These are phyloP conservation scores for Chorisops tibialis DNA, from an alignment of 2,888 invertebrate species.

Conservation along the genomic window DNA sequence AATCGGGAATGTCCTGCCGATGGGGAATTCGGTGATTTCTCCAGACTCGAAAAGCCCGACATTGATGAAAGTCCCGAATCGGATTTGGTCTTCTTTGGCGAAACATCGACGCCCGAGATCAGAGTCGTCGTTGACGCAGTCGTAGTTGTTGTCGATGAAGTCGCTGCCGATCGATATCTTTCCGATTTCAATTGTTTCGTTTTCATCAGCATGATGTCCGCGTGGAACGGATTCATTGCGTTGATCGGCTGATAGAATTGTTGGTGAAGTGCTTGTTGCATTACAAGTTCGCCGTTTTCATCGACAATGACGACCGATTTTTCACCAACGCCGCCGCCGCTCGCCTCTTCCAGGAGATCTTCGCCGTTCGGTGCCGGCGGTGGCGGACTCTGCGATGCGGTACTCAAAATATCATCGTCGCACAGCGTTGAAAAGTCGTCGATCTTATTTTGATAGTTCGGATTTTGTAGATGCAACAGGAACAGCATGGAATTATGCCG, in stretches of 20 bases:
- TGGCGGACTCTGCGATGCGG: slow-evolving; percentile 67
- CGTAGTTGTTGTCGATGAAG: background rate
- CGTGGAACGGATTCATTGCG: slow-evolving; percentile 42
- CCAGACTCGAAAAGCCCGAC: slow-evolving; percentile 82
- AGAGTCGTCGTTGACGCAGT: slow-evolving; percentile 44
- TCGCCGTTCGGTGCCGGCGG: slow-evolving; percentile 77
- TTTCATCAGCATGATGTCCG: slow-evolving; percentile 37
- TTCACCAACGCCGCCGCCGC: background rate
- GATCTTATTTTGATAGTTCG: slow-evolving; percentile 43
- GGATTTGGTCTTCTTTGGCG: slow-evolving; percentile 60
- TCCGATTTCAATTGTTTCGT: slow-evolving; percentile 12
- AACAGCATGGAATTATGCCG: slow-evolving; percentile 51
- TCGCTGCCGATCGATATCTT: slow-evolving; percentile 39
- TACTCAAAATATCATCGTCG: slow-evolving; percentile 40
- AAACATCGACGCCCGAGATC: slow-evolving; percentile 37
- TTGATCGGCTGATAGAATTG: slow-evolving; percentile 3
- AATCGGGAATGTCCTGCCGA: slow-evolving; percentile 19
- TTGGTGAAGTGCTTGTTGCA: slow-evolving; percentile 27
- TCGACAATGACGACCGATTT: background rate
- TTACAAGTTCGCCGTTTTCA: slow-evolving; percentile 13
- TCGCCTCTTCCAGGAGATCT: slow-evolving; percentile 29
- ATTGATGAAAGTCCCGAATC: slow-evolving; percentile 84
- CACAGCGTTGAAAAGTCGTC: slow-evolving; percentile 38
- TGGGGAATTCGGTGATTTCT: slow-evolving; percentile 80
- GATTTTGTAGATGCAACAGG: slow-evolving; percentile 49